A percentile compares a stretch with the other conserved stretches of the same genome.
Evolutionary conservation across 2,888 invertebrate genomes (phyloP).

Genomic region (Eubasilissa splendida): DNA sequence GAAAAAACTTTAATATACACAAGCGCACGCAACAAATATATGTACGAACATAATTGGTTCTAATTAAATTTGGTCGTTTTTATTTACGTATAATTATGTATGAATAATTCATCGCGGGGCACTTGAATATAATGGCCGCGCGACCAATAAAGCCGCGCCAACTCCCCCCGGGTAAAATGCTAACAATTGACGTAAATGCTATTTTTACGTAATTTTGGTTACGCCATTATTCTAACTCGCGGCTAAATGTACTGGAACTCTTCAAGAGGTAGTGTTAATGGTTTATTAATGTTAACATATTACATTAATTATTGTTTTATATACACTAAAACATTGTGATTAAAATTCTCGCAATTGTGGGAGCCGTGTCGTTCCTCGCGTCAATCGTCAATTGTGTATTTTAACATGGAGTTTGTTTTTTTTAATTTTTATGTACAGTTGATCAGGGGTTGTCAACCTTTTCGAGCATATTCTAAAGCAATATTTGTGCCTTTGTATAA

Average conservation of each 20-base stretch:
- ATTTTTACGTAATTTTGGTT: not conserved
- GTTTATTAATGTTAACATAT: constrained; percentile 16
- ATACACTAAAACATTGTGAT: not conserved
- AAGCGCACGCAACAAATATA: not conserved
- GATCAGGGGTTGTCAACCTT: too few species aligned
- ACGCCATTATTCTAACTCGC: constrained; percentile 19
- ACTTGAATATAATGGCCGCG: constrained; percentile 5
- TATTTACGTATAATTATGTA: not conserved
- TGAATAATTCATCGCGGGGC: constrained; percentile 11
- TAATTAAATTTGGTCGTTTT: not conserved
- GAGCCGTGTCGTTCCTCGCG: too few species aligned
- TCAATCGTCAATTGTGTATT: too few species aligned
- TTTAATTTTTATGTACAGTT: too few species aligned
- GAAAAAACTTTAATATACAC: not conserved
- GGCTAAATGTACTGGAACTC: constrained; percentile 25
- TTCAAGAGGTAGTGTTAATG: constrained; percentile 1
- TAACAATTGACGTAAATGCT: constrained; percentile 6
- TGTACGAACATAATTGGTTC: not conserved
- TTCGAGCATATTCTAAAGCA: not conserved
- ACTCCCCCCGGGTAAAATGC: not conserved
- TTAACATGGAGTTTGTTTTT: too few species aligned
- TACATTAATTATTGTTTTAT: constrained; percentile 6
- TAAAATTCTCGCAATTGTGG: too few species aligned
- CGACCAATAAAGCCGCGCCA: constrained; percentile 11
- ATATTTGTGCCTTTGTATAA: not conserved